These are phyloP conservation scores for Silurus lanzhouensis DNA, from an alignment of 2,797 vertebrate genomes.

Conservation along the genomic window DNA sequence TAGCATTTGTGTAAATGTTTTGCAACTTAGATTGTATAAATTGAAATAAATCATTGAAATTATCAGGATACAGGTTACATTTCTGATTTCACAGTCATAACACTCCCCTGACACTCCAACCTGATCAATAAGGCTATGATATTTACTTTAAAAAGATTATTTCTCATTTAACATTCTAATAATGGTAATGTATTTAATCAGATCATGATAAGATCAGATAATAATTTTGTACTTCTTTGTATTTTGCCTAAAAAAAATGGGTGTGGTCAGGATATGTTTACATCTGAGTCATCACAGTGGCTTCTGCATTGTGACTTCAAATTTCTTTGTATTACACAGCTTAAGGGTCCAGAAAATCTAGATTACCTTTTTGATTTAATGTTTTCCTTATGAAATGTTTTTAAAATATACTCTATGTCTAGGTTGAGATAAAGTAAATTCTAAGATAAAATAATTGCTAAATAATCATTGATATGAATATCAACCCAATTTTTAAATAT, in stretches of 20 bases:
- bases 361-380: constrained; percentile 19
- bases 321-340: neutral
- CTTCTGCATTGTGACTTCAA: neutral
- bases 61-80: neutral
- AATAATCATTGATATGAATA: neutral
- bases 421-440: neutral
- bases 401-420: neutral
- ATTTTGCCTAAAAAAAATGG: neutral
- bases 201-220: neutral
- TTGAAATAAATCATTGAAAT: neutral
- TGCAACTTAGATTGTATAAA: neutral
- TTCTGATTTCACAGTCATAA: neutral
- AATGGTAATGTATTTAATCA: neutral
- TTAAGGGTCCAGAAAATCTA: neutral
- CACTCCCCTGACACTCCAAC: neutral
- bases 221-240: neutral
- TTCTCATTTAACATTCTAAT: neutral
- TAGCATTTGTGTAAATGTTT: neutral
- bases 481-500: neutral
- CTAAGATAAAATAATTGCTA: neutral
- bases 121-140: neutral
- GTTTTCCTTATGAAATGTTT: constrained; percentile 23
- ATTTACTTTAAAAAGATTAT: neutral
- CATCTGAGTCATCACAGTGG: constrained; percentile 27
- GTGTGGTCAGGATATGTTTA: constrained; percentile 36